phyloP scores from a whole-genome alignment of 2,113 vertebrate species.

The Corapipo altera region DNA sequence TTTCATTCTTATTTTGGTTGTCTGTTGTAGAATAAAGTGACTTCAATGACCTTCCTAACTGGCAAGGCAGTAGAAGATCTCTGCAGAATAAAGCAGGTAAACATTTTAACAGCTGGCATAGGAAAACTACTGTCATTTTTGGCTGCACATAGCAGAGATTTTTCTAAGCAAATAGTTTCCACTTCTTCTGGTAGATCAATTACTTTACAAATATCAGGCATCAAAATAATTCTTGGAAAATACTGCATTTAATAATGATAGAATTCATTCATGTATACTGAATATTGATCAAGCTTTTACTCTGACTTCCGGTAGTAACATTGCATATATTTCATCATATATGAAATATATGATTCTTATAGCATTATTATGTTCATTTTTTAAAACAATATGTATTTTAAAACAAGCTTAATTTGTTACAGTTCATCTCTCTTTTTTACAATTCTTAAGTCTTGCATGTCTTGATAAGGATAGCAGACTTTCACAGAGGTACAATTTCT shows the following conservation, averaged over 20 bases:
- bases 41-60: constrained; percentile 94
- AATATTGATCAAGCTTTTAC: neutral
- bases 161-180: neutral
- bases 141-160: neutral
- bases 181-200: neutral
- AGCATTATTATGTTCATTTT: accelerated
- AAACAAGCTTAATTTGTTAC: neutral
- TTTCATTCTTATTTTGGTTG: neutral
- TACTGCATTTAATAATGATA: neutral
- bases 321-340: neutral
- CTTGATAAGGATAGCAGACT: neutral
- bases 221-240: neutral
- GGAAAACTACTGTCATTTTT: neutral
- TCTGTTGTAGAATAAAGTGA: constrained; percentile 92
- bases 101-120: neutral
- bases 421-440: neutral
- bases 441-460: neutral
- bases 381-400: neutral
- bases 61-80: constrained; percentile 96
- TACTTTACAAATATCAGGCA: neutral
- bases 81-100: constrained; percentile 98
- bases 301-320: neutral
- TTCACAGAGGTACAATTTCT: neutral
- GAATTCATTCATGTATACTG: neutral
- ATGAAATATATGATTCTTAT: neutral